phyloP scores from a whole-genome alignment of 2,797 vertebrate species.

The Anniella stebbinsi region DNA sequence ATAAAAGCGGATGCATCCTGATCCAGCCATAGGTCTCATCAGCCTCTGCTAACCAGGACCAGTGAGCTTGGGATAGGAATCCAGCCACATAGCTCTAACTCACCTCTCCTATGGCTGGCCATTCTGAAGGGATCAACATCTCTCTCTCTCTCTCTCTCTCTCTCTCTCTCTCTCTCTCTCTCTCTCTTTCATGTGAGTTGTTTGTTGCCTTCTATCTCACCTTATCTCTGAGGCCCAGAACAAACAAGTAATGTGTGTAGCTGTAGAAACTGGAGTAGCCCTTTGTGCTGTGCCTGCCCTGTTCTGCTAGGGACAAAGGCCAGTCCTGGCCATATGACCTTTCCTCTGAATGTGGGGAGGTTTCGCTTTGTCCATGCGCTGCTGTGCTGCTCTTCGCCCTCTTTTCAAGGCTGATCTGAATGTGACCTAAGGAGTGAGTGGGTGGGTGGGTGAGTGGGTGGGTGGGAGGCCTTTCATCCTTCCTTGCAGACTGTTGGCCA shows the following conservation, averaged over 20 bases:
- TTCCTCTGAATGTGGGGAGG: background rate
- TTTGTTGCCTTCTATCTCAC: slow-evolving; percentile 71
- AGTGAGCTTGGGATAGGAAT: background rate
- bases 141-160: slow-evolving; percentile 10
- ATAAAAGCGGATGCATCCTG: background rate
- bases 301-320: slow-evolving; percentile 64
- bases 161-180: slow-evolving; percentile 44
- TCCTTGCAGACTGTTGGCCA: slow-evolving; percentile 6
- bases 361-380: background rate
- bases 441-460: background rate
- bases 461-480: background rate
- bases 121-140: slow-evolving; percentile 62
- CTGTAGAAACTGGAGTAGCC: slow-evolving; percentile 59
- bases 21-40: background rate
- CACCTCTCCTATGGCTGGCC: background rate
- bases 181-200: slow-evolving; percentile 19
- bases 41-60: background rate
- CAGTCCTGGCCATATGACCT: background rate
- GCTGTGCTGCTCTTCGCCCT: background rate
- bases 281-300: slow-evolving; percentile 20
- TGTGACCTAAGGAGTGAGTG: background rate
- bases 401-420: background rate
- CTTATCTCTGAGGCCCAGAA: slow-evolving; percentile 59
- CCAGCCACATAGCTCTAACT: slow-evolving; percentile 36
- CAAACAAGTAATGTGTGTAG: slow-evolving; percentile 2